Base-by-base conservation (phyloP, 2,888 invertebrate species). In the Eupeodes latifasciatus region DNA sequence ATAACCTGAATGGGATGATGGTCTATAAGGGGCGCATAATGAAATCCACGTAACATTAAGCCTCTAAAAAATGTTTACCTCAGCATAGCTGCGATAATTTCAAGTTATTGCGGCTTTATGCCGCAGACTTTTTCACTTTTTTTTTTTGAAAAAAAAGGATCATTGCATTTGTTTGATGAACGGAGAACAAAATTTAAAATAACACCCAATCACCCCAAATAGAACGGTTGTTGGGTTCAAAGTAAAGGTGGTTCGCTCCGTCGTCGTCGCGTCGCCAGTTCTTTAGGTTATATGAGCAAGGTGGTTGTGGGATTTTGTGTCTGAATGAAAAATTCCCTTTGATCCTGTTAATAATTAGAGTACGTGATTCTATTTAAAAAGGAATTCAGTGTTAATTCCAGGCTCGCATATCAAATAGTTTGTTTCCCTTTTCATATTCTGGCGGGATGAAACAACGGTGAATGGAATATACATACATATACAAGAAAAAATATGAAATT, bases 331-430 rank as follows among this genome's bases (percentile, higher is more conserved):
- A 81, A 74, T 83, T 88, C 66, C 78, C 88, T 88, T 88, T 88
- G 88, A 88, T 88, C 88, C 88, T 85, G 78, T 85, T 78, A 77
- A 81, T 88, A 88, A 88, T 85, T 81, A 85, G 78, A 85, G 88
- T 88, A 88, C 88, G 88, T 88, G 88, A 84, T 88, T 88, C 81
- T 85, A 81, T 88, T 88, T 88, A 78, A 81, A 81, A 81, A 77
- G 77, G 78, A 81, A 84, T 88, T 75, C 59, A 62, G 9, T 71
- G 77, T 84, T 84, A 81, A 88, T 84, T 88, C 81, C 77, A 64
- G 81, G 74, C n/a, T 64, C 77, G 80, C 81, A 88, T 84, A 74
- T 88, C 57, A 85, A 88, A 88, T 84, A 88, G 84, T 88, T 84
- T 78, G 67, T 69, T 74, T 59, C 19, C 82, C 40, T 59, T 57